phyloP scores from a whole-genome alignment of 2,113 vertebrate species.

The Rhinogobius similis region DNA sequence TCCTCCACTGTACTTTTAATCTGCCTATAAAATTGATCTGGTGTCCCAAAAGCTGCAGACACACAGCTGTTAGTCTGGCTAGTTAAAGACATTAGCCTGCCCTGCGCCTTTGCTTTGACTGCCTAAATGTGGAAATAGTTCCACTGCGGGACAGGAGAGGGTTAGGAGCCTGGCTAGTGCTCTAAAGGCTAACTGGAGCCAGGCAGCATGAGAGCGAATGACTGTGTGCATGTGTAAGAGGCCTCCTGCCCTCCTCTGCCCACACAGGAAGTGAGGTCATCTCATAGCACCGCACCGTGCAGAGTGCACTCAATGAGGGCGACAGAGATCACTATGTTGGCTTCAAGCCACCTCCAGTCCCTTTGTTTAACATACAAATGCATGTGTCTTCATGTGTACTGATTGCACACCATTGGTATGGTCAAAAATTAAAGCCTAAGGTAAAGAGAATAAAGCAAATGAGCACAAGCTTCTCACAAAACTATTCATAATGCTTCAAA shows the following conservation, averaged over 20 bases:
- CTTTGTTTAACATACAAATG: constrained; percentile 38
- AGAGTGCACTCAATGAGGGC: constrained; percentile 56
- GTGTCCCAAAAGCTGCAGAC: constrained; percentile 60
- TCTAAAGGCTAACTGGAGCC: constrained; percentile 62
- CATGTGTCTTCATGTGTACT: constrained; percentile 4
- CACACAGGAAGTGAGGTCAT: constrained; percentile 78
- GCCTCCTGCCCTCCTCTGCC: constrained; percentile 68
- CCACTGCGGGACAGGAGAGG: constrained; percentile 37
- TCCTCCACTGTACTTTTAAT: constrained; percentile 67
- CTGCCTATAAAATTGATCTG: constrained; percentile 68
- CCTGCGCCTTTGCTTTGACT: constrained; percentile 50
- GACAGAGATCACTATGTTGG: constrained; percentile 68
- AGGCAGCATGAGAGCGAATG: constrained; percentile 45
- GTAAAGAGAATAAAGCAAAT: constrained; percentile 5
- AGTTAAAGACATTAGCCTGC: constrained; percentile 70
- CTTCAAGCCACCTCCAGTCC: constrained; percentile 58
- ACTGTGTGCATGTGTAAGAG: constrained; percentile 49
- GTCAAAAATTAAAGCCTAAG: constrained; percentile 10
- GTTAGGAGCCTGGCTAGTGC: constrained; percentile 41
- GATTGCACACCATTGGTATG: not conserved
- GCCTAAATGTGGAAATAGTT: constrained; percentile 55
- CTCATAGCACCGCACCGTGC: constrained; percentile 51
- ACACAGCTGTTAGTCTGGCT: constrained; percentile 59
- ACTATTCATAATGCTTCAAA: constrained; percentile 40
- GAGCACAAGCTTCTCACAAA: constrained; percentile 28